Conservation (phyloP, 2,113 vertebrate species). For the Alces alces region DNA sequence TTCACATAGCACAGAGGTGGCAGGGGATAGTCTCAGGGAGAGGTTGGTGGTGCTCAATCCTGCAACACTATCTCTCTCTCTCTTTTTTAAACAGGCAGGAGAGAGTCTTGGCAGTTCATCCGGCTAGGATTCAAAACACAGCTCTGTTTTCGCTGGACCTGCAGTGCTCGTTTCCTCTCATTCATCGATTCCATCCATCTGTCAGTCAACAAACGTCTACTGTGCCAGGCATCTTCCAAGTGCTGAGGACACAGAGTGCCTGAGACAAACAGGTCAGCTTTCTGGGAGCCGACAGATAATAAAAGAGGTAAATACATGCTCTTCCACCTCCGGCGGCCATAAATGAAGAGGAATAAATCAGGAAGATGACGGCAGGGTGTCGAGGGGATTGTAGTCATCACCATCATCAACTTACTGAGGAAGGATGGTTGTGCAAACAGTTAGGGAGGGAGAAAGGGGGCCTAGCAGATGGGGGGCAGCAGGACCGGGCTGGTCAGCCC, state of each 20-base stretch:
- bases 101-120: neutral
- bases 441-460: neutral
- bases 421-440: neutral
- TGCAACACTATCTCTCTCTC: neutral
- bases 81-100: neutral
- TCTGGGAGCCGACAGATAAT: accelerated
- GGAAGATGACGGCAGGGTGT: accelerated
- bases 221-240: accelerated
- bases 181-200: accelerated
- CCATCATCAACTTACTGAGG: neutral
- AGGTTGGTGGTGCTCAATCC: neutral
- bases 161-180: neutral
- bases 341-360: too few relatives aligned
- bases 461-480: neutral
- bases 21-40: neutral
- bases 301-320: neutral
- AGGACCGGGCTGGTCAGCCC: accelerated
- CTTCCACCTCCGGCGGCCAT: accelerated
- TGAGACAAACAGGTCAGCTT: neutral
- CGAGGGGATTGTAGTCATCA: neutral
- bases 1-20: neutral
- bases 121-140: neutral
- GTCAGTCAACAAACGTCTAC: neutral
- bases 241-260: neutral
- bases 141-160: neutral